Conservation (phyloP, 30 jellyfish, hydroid and myxozoan genomes). For the Turritopsis dohrnii region DNA sequence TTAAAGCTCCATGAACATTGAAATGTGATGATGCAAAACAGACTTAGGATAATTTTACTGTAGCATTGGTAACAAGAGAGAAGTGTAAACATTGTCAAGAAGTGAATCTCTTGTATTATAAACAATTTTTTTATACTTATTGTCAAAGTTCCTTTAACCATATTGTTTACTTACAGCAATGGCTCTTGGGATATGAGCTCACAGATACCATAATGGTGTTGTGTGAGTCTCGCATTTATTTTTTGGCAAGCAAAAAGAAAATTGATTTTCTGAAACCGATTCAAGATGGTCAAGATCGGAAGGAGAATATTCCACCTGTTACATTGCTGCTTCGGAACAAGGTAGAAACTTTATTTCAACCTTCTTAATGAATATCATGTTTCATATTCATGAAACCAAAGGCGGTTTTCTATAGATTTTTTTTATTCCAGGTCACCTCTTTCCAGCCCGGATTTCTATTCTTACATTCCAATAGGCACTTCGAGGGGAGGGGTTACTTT, state of each 20-base stretch:
- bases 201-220: slow-evolving; percentile 82
- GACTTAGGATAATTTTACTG: too few species aligned
- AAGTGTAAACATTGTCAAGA: too few species aligned
- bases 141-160: not conserved
- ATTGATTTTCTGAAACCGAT: slow-evolving; percentile 87
- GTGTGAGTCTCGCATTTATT: slow-evolving; percentile 64
- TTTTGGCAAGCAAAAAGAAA: slow-evolving; percentile 93
- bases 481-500: not conserved
- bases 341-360: slow-evolving; percentile 12
- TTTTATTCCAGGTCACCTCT: not conserved
- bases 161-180: slow-evolving; percentile 53
- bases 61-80: too few species aligned
- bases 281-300: slow-evolving; percentile 67
- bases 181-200: slow-evolving; percentile 95
- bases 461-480: too few species aligned
- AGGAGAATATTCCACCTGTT: slow-evolving; percentile 78
- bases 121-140: too few species aligned
- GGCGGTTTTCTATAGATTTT: too few species aligned
- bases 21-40: too few species aligned
- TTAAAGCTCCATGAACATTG: too few species aligned
- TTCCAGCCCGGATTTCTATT: not conserved
- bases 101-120: too few species aligned
- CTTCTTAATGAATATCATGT: too few species aligned
- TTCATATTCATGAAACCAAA: too few species aligned
- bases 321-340: slow-evolving; percentile 62